Conservation (phyloP, 2,797 vertebrate species). For the Malurus leucopterus region DNA sequence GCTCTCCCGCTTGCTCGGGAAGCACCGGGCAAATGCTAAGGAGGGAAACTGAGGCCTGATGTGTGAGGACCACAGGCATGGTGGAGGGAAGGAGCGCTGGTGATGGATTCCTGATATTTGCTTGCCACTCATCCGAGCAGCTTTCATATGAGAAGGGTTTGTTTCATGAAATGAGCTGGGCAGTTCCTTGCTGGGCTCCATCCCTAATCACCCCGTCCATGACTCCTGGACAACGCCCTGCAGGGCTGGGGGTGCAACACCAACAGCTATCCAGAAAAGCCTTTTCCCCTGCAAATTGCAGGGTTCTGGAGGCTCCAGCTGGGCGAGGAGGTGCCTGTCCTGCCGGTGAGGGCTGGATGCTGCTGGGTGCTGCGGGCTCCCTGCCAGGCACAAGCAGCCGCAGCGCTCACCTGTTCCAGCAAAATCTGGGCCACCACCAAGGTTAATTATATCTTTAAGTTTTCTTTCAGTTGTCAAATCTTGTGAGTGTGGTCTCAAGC, state of each 20-base stretch:
- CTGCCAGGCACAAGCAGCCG: accelerated
- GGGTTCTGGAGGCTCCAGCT: background rate
- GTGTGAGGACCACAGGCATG: accelerated
- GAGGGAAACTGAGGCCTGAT: background rate
- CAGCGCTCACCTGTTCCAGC: background rate
- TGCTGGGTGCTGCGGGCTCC: background rate
- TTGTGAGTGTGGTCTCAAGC: background rate
- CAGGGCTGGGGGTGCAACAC: background rate
- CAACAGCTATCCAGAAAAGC: background rate
- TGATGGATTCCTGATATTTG: background rate
- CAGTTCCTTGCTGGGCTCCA: background rate
- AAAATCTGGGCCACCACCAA: background rate
- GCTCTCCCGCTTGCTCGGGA: background rate
- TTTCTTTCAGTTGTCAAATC: conserved; percentile 12
- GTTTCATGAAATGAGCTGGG: background rate
- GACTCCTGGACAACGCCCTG: background rate
- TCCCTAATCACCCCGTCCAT: background rate
- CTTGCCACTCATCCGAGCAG: background rate
- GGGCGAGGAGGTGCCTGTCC: background rate
- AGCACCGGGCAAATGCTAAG: accelerated
- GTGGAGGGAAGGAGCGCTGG: background rate
- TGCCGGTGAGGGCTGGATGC: background rate
- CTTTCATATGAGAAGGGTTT: background rate
- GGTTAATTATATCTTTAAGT: conserved; percentile 25
- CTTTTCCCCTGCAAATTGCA: accelerated